phyloP scores from a whole-genome alignment of 2,888 invertebrate genomes.

The Hanleya hanleyi region DNA sequence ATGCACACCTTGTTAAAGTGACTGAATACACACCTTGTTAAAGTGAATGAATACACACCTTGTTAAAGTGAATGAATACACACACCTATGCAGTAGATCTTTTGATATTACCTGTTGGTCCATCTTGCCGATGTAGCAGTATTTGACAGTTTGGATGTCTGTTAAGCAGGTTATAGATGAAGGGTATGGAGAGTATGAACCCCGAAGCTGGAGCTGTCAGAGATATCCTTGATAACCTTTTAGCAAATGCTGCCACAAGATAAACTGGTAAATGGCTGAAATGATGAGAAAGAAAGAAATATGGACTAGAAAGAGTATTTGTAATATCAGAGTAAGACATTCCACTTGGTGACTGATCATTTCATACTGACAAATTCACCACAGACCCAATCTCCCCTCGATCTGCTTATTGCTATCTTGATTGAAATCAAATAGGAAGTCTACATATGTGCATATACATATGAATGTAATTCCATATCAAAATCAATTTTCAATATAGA shows the following conservation, averaged over 20 bases:
- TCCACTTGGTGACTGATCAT: no score
- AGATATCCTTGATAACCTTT: conserved; percentile 88
- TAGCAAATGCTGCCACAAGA: conserved; percentile 93
- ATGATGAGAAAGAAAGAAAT: conserved; percentile 31
- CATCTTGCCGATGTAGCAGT: conserved; percentile 58
- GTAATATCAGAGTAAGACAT: no score
- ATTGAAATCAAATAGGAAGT: no score
- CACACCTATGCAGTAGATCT: not conserved
- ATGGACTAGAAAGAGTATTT: no score
- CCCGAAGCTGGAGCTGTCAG: conserved; percentile 83
- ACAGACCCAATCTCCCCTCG: no score
- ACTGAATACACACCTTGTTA: no score
- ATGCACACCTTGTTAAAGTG: no score
- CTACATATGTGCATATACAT: no score
- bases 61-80: not conserved
- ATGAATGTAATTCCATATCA: no score
- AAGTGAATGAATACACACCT: not conserved
- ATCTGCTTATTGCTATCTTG: no score
- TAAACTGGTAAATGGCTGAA: conserved; percentile 90
- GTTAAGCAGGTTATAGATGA: conserved; percentile 88
- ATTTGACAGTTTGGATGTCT: conserved; percentile 81
- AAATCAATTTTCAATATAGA: no score
- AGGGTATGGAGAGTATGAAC: conserved; percentile 70
- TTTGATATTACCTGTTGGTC: conserved; percentile 38
- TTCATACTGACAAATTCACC: no score